These are phyloP conservation scores for Notospermus geniculatus DNA, from an alignment of 1,140 invertebrate genomes.

Conservation along the genomic window DNA sequence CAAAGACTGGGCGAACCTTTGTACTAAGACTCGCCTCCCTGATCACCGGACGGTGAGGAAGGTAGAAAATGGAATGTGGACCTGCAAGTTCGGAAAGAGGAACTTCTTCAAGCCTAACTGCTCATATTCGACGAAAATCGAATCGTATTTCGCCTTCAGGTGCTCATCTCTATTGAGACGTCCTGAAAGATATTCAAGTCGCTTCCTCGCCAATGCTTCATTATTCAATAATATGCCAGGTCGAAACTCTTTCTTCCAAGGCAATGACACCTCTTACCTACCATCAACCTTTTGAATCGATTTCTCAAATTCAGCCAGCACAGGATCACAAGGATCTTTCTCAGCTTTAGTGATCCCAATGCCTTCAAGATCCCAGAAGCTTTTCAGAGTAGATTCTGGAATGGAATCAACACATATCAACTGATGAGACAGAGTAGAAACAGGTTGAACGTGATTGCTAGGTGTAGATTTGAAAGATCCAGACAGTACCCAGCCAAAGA, in stretches of 20 bases:
- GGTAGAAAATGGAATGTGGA: constrained; percentile 37
- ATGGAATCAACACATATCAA: background rate
- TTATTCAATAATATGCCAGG: background rate
- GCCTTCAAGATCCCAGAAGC: constrained; percentile 4
- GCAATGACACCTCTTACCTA: constrained; percentile 6
- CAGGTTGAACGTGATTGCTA: background rate
- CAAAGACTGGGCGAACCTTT: constrained; percentile 50
- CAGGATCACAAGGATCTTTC: too few relatives aligned
- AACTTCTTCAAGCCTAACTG: background rate
- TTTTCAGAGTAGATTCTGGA: background rate
- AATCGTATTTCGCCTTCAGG: background rate
- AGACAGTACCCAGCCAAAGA: constrained; percentile 8
- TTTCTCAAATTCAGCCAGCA: background rate
- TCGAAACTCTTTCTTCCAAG: background rate
- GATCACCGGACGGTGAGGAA: constrained; percentile 55
- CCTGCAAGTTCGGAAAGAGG: background rate
- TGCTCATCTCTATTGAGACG: background rate
- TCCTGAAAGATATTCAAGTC: background rate
- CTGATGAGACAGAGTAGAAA: background rate
- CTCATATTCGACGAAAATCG: background rate
- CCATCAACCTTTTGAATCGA: background rate
- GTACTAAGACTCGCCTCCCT: constrained; percentile 33
- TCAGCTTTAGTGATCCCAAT: too few relatives aligned
- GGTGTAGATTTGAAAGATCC: background rate
- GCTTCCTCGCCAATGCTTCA: too few relatives aligned